Evolutionary conservation across 2,888 invertebrate species (phyloP), one percentile per base, ranked within the genome.

Genomic region (Pilophorus perplexus): DNA sequence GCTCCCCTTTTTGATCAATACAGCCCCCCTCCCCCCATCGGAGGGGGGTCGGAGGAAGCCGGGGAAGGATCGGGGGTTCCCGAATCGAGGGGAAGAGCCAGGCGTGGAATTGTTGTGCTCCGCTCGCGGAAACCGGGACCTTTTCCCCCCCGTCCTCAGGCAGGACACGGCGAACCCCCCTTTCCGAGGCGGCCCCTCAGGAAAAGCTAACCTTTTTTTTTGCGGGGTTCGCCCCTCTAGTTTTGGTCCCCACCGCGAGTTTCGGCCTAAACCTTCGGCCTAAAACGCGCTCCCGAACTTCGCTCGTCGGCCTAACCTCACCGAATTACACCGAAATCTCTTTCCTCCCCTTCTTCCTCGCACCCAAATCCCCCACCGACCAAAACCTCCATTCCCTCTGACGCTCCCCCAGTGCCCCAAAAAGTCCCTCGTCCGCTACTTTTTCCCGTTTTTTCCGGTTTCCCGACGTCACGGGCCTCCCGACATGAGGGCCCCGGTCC

Each of bases 31-130:
- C n/a, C n/a, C n/a, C n/a, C n/a, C n/a, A n/a, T n/a, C n/a, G 2
- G 42, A 14, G 3, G 42, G 42, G 16, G 20, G 20, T 1, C 1
- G 44, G 18, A 23, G 20, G 2, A 3, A 5, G 18, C 6, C 20
- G 1, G 20, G 23, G 12, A 2, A 4, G 10, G 12, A 3, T 5
- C 2, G 20, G 46, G 23, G 20, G 22, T 10, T 10, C 16, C 20
- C 8, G 5, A 14, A 12, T 22, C 6, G 20, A 2, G 23, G 46
- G 46, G 46, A 5, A 25, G 23, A 12, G 2, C 10, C 62, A 37
- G 52, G 59, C 62, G 46, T 62, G 62, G 62, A 62, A 62, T 62
- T 62, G 62, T 62, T 62, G 62, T 62, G 62, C 46, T 46, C 62
- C 33, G 28, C 52, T n/a, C n/a, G n/a, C n/a, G n/a, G 27, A 25